Base-by-base conservation (phyloP, 2,113 vertebrate genomes). In the Crotalus horridus region DNA sequence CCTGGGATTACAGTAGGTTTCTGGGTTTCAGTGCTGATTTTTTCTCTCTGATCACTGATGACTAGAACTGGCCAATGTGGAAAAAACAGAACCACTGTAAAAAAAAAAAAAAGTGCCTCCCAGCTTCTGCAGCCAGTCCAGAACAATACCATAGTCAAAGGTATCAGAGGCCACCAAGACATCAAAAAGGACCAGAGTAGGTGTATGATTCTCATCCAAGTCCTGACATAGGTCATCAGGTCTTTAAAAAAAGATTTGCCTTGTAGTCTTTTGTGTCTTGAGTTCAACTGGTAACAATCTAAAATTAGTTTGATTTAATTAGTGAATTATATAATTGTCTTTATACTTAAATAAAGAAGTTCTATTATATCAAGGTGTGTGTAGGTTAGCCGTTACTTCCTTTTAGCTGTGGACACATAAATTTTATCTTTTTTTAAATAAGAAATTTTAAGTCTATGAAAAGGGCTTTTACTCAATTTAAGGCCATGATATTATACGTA, bases 281-380 rank as follows among this genome's bases (percentile, higher is more conserved):
- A 55, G 61, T 90, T 91, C 33, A 89, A 21, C 53, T 85, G 87
- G 85, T 93, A 89, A 85, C 24, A 91, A 21, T 61, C 33, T 91
- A 59, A 53, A 81, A 87, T 89, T 85, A 53, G 4, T 69, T 69
- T 69, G 53, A 85, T 12, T 23, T 39, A 10, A 20, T 48, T 12
- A 87, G 26, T 39, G 53, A 64, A 51, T 92, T 94, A n/a, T 11
- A 74, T 1, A 48, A 87, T 81, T 89, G 8, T 56, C n/a, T 43
- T 51, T 33, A 11, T 64, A 3, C 51, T 88, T 93, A 88, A 90
- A 87, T 92, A 88, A 21, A 94, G 90, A 43, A 24, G 69, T 94
- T 94, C 53, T 55, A 13, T 87, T 59, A 43, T 0, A 92, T 53
- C 26, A 1, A 20, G 89, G 89, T 93, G 33, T 61, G 6, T 0